Evolutionary conservation across 2,113 vertebrate genomes (phyloP), one percentile per base, ranked within the genome.

Genomic region (Galbula dea): DNA sequence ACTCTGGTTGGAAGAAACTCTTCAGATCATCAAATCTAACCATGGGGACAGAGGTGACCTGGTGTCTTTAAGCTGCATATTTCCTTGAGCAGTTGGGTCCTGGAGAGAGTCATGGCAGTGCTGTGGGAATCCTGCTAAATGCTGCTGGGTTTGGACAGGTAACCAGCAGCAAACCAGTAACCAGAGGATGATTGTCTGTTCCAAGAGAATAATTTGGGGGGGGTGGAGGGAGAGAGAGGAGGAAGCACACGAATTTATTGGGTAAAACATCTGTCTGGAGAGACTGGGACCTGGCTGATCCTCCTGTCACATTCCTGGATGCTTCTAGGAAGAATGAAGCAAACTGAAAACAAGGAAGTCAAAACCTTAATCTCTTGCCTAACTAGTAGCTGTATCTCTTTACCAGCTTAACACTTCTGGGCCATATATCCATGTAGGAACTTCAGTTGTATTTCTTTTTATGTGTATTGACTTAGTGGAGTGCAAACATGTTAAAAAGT

Each of bases 401-500:
- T 86, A 93, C 86, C 86, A 85, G 76, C 92, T 95, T 97, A 94
- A 81, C 82, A 83, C 93, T 92, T 93, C 90, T 63, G 90, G 88
- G 63, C 93, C 43, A 32, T 71, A 41, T 86, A 95, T 82, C 81
- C 81, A 71, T 78, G 86, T 89, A 95, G 96, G 96, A 97, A 96
- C 75, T 95, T 92, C 87, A 65, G 93, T 94, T 93, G 90, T 81
- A 92, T 86, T 96, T 94, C 93, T 96, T 97, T 98, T 97, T 97
- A 97, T 94, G 87, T 82, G 39, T 97, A 95, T 97, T 98, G 97
- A 98, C 97, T 97, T 97, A 98, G 97, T 79, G 80, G 92, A 97
- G 97, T 97, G 97, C 97, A 97, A 97, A 98, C 96, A 97, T 94
- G 97, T 96, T 97, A 97, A 96, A 93, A 98, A 97, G 96, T 98